Conservation (phyloP, 2,888 invertebrate species). For the Amiota minor region DNA sequence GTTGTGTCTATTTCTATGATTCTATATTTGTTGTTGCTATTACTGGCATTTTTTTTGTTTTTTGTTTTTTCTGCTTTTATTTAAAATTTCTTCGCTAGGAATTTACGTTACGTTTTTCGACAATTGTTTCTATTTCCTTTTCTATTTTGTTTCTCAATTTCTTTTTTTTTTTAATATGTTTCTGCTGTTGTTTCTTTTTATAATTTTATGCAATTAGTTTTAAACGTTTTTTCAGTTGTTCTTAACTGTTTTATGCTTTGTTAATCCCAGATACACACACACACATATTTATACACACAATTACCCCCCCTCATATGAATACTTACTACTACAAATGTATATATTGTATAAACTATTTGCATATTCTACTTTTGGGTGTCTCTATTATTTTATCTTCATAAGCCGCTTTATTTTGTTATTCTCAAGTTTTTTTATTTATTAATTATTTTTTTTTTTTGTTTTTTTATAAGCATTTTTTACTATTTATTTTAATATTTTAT, state of each 20-base stretch:
- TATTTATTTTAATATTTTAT: too few relatives aligned
- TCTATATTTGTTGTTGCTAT: not conserved
- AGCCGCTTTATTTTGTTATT: too few relatives aligned
- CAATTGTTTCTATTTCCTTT: not conserved
- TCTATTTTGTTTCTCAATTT: not conserved
- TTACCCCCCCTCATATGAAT: not conserved
- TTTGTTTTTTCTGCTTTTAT: not conserved
- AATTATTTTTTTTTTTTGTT: not conserved
- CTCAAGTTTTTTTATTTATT: too few relatives aligned
- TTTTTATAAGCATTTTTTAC: slow-evolving; percentile 35
- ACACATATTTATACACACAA: not conserved
- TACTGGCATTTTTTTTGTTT: not conserved
- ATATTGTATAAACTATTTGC: too few relatives aligned
- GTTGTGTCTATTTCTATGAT: not conserved
- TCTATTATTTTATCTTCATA: too few relatives aligned
- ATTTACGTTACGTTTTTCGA: not conserved
- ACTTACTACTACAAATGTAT: too few relatives aligned
- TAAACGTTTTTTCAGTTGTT: slow-evolving; percentile 17
- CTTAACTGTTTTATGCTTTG: not conserved
- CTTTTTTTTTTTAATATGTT: not conserved
- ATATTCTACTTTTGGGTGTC: too few relatives aligned
- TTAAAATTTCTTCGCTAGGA: not conserved
- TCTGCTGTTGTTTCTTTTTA: not conserved
- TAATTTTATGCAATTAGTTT: slow-evolving; percentile 25
- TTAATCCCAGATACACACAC: too few relatives aligned